Base-by-base conservation (phyloP, 2,113 vertebrate genomes). In the Herpetotheres cachinnans region DNA sequence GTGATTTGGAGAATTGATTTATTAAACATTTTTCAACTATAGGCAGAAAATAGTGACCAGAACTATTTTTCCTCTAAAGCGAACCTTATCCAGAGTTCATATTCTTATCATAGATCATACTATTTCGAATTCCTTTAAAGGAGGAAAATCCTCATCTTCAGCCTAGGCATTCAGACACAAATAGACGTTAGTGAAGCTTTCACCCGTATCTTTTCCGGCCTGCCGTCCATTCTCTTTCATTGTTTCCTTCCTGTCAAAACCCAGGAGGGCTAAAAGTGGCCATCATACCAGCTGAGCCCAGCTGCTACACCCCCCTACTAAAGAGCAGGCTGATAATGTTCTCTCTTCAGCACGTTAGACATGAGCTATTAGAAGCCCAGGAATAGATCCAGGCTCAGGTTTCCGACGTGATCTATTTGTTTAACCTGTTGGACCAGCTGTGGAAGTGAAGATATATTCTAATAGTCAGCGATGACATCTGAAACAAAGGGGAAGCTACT, bases 191-290 rank as follows among this genome's bases (percentile, higher is more conserved):
- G 86, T 72, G 90, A 93, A 93, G 55, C 83, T 93, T 95, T 96
- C 91, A 86, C 89, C 70, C 49, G 1, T 88, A 80, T 63, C 96
- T 82, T 77, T 85, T 96, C 93, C 55, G 14, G 69, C 76, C 89
- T 73, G 81, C 86, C 42, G 3, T 80, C 88, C 56, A 46, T 47
- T 88, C 54, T 82, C n/a, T 85, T 58, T 80, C 95, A 96, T 95
- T 95, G 89, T 80, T 91, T 96, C 90, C 87, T 96, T 92, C 98
- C 96, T 94, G 95, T 94, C 96, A 24, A 82, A 94, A 95, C 76
- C 76, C 93, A 77, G 74, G 70, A 93, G 93, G 73, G 81, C 89
- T 26, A 91, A 73, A 96, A 93, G 92, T 86, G 80, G 80, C 90
- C 54, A 26, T 84, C n/a, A 34, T 47, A 95, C 38, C 56, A 36